These are phyloP conservation scores for Actenoides hombroni DNA, from an alignment of 2,113 vertebrate species.

Conservation along the genomic window DNA sequence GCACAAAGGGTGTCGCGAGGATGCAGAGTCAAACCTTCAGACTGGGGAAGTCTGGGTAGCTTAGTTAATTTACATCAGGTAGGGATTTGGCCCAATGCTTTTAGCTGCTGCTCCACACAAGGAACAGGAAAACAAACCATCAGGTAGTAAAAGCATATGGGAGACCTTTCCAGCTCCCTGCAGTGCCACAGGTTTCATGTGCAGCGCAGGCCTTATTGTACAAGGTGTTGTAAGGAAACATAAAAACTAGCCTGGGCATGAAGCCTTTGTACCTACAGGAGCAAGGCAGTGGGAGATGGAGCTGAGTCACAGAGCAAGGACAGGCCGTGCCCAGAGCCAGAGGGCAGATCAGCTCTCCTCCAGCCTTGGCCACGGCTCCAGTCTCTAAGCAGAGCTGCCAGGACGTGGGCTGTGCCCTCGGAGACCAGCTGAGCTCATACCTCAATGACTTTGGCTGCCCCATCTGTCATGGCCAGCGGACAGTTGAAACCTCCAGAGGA, in stretches of 20 bases:
- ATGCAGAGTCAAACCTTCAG: neutral
- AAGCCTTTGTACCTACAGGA: neutral
- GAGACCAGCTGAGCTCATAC: conserved; percentile 50
- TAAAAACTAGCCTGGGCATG: neutral
- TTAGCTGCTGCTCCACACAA: neutral
- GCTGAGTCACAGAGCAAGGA: neutral
- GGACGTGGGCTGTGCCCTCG: neutral
- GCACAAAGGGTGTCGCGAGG: neutral
- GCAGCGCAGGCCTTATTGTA: neutral
- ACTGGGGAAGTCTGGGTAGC: neutral
- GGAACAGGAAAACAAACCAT: neutral
- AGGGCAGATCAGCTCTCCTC: neutral
- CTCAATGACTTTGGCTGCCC: conserved; percentile 88
- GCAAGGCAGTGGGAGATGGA: neutral
- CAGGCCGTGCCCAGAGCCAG: neutral
- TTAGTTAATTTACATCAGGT: neutral
- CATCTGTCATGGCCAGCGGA: conserved; percentile 89
- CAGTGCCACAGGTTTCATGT: neutral
- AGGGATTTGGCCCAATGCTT: neutral
- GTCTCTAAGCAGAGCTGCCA: neutral
- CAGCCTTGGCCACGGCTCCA: neutral
- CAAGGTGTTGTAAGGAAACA: neutral
- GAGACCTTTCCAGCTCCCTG: neutral
- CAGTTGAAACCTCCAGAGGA: conserved; percentile 80
- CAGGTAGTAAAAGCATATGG: neutral